These are phyloP conservation scores for Sycophila texana DNA, from an alignment of 2,888 invertebrate species.

Conservation along the genomic window DNA sequence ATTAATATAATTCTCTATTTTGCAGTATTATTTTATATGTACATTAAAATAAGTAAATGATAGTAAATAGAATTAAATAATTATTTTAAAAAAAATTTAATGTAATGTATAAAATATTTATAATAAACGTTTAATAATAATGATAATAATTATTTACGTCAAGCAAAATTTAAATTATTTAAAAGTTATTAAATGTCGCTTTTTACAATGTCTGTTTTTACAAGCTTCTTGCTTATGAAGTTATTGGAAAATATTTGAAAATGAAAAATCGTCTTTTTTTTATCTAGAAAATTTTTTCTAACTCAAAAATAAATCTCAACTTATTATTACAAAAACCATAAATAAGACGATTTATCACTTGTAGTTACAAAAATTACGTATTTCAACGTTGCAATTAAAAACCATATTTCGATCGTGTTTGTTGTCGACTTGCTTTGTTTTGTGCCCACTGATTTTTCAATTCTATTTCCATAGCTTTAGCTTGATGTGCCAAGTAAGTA, in stretches of 20 bases:
- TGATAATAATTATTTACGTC: constrained; percentile 13
- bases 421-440: constrained; percentile 88
- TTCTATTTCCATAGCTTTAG: constrained; percentile 95
- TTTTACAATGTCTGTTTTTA: not conserved
- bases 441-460: constrained; percentile 96
- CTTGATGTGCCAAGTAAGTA: constrained; percentile 94
- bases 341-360: not conserved
- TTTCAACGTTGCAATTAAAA: constrained; percentile 80
- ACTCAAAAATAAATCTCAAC: too few species aligned
- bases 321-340: too few species aligned
- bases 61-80: not conserved
- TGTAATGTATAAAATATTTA: constrained; percentile 36
- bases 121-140: constrained; percentile 33
- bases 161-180: constrained; percentile 17
- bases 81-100: constrained; percentile 8
- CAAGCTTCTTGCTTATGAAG: not conserved
- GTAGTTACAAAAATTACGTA: not conserved
- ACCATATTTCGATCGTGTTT: constrained; percentile 97
- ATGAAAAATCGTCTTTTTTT: not conserved
- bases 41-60: constrained; percentile 5
- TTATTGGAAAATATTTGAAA: not conserved
- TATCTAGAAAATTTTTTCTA: not conserved
- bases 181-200: not conserved
- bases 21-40: constrained; percentile 46
- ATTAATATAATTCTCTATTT: constrained; percentile 10